These are phyloP conservation scores for Dorcus hopei DNA, from an alignment of 2,888 invertebrate genomes.

Conservation along the genomic window DNA sequence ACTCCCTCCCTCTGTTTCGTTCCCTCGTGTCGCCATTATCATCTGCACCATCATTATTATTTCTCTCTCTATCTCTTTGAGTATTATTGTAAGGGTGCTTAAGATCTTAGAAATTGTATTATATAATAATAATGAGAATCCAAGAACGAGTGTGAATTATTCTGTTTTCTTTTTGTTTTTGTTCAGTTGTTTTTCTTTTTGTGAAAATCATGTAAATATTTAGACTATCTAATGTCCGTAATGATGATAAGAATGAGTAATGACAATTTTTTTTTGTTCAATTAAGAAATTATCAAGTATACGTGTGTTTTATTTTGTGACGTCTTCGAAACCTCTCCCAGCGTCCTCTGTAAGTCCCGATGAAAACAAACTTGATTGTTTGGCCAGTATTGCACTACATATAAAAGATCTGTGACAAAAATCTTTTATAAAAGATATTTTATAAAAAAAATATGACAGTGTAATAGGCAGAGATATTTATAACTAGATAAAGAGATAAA, in stretches of 20 bases:
- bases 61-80: too few relatives aligned
- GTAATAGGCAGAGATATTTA: too few relatives aligned
- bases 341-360: too few relatives aligned
- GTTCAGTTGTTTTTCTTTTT: neutral
- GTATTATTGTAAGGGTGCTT: neutral
- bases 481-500: too few relatives aligned
- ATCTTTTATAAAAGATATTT: too few relatives aligned
- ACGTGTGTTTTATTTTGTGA: neutral
- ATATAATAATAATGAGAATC: neutral
- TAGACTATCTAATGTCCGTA: neutral
- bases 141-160: neutral
- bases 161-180: neutral
- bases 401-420: too few relatives aligned
- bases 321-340: neutral
- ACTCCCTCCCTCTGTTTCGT: neutral
- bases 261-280: constrained; percentile 9
- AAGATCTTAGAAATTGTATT: constrained; percentile 1
- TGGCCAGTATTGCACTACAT: too few relatives aligned
- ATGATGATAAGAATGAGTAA: neutral
- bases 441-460: too few relatives aligned
- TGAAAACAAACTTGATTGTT: too few relatives aligned
- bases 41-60: too few relatives aligned
- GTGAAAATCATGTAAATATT: constrained; percentile 1
- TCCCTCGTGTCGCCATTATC: neutral
- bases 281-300: constrained; percentile 13